Base-by-base conservation (phyloP, 2,888 invertebrate genomes). In the Plusia festucae region DNA sequence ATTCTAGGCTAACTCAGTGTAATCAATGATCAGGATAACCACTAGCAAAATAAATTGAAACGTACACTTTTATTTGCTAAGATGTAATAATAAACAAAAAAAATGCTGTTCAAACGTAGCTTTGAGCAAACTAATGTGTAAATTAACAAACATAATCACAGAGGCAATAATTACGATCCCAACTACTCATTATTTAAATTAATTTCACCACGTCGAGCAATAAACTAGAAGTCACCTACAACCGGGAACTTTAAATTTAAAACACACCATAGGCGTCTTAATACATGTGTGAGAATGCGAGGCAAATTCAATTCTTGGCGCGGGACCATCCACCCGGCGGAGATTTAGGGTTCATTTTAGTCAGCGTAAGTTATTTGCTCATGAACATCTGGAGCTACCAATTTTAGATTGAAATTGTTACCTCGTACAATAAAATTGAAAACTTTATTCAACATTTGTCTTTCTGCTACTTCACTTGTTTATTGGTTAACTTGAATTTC, bases 271-370 rank as follows among this genome's bases (percentile, higher is more conserved):
- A 71, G 77, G 77, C 77, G 77, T 78, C 68, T 76, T 76, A 79
- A 76, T 76, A 76, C 76, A 80, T 83, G 83, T 77, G 82, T 82
- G 85, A 82, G 82, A 82, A 73, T 73, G 84, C 86, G 85, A 89
- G 85, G 89, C 89, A 90, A 93, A 93, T 92, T 90, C 90, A 92
- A 93, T 93, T 93, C 92, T 90, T 90, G 90, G 91, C 90, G 85
- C 86, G 83, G 84, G 86, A 89, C 89, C 90, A 89, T 90, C 90
- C 88, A 81, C 70, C 85, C 85, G 83, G 79, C 70, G 85, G 90
- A 92, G 93, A 94, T 94, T 93, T 93, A 93, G 88, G 88, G 92
- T 91, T 93, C 93, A 92, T 91, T 93, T 91, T 89, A 88, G 87
- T 86, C 85, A 83, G 83, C 84, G 87, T 91, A 91, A 93, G 91